Base-by-base conservation (phyloP, 2,797 vertebrate species). In the Pelobates cultripes region DNA sequence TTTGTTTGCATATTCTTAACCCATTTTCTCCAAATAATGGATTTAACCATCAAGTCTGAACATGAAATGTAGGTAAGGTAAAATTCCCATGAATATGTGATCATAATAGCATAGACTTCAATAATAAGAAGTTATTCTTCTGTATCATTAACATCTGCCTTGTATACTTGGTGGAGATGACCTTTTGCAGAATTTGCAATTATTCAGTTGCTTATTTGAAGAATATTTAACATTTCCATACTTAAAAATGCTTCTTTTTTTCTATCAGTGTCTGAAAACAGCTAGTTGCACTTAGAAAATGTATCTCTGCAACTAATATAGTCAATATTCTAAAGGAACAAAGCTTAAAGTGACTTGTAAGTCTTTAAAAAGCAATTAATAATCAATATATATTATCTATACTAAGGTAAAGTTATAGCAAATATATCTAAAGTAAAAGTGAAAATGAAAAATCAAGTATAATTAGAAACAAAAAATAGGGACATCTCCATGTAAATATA, bases 211-310 rank as follows among this genome's bases (percentile, higher is more conserved):
- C 66, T 70, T 81, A 75, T 75, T 69, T 81, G 55, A 81, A 75
- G 43, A 73, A 63, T 76, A 17, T 70, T 81, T 81, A 81, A 76
- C 73, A 81, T 81, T 81, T 70, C 45, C 67, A 75, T 81, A 51
- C 43, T 51, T 47, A 14, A 70, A 81, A 75, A 2, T 40, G 77
- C 45, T 79, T 17, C 51, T 79, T 17, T 13, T 76, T 69, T 70
- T 75, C n/a, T 73, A 14, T 51, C 55, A 75, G 63, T 47, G 73
- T 14, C 45, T 63, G n/a, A 17, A 9, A 41, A 51, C 44, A 71
- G 57, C 66, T 75, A 40, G 42, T 47, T 61, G n/a, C 60, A 41
- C 43, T 45, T 70, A 74, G 7, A 10, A 69, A 42, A 14, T 3
- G 53, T 55, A 15, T 75, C 12, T 57, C 3, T 61, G 70, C 28